Conservation (phyloP, 2,888 invertebrate genomes). For the Synergus itoensis region DNA sequence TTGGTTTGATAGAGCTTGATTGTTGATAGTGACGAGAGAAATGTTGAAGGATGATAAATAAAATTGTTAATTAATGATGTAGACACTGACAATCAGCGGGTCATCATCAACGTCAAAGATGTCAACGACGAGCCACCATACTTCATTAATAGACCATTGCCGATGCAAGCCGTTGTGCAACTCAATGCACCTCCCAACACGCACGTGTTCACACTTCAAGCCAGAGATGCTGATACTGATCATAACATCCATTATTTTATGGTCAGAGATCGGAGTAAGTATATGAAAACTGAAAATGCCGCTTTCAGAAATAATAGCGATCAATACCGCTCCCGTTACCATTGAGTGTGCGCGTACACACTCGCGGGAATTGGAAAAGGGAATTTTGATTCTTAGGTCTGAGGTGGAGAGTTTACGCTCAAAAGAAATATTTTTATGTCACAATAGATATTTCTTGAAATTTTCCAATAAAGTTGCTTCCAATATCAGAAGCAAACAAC, state of each 20-base stretch:
- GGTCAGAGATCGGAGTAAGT: slow-evolving; percentile 89
- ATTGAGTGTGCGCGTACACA: slow-evolving; percentile 25
- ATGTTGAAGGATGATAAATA: neutral
- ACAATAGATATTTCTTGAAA: neutral
- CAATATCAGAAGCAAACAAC: neutral
- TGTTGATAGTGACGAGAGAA: neutral
- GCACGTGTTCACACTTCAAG: slow-evolving; percentile 97
- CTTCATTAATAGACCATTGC: slow-evolving; percentile 97
- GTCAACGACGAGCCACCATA: slow-evolving; percentile 98
- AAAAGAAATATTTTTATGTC: neutral
- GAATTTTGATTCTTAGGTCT: slow-evolving; percentile 17
- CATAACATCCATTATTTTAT: slow-evolving; percentile 98
- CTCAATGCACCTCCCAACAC: slow-evolving; percentile 97
- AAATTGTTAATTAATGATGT: slow-evolving; percentile 69
- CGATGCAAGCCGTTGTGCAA: slow-evolving; percentile 98
- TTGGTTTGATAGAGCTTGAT: neutral
- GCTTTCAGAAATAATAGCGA: slow-evolving; percentile 44
- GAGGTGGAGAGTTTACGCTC: neutral
- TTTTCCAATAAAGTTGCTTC: neutral
- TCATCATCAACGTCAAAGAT: slow-evolving; percentile 96
- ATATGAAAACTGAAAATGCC: slow-evolving; percentile 43
- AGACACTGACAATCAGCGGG: slow-evolving; percentile 97
- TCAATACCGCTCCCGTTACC: slow-evolving; percentile 24
- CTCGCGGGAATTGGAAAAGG: slow-evolving; percentile 40
- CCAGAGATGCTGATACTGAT: slow-evolving; percentile 97